These are phyloP conservation scores for Daubentonia madagascariensis DNA, from an alignment of 2,113 vertebrate genomes.

Conservation along the genomic window DNA sequence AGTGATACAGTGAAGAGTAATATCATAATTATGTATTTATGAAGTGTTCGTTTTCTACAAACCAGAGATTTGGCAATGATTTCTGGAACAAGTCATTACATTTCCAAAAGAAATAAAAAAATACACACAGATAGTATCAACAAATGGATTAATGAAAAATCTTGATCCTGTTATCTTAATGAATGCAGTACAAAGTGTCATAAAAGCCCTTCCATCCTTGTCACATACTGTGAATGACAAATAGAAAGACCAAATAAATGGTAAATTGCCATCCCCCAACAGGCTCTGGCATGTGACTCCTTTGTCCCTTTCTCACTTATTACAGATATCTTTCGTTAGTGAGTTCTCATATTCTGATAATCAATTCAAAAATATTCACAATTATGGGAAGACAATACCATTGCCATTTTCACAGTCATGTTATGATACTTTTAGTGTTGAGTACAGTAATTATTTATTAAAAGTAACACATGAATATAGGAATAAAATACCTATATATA, in stretches of 20 bases:
- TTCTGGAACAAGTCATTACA: constrained; percentile 59
- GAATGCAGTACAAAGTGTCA: background rate
- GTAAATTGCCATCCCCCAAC: background rate
- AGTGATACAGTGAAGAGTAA: constrained; percentile 61
- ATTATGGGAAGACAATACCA: background rate
- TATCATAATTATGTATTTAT: constrained; percentile 66
- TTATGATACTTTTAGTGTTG: background rate
- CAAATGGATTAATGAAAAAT: constrained; percentile 44
- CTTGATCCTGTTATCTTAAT: constrained; percentile 49
- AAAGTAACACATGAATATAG: constrained; percentile 49
- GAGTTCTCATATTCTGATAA: background rate
- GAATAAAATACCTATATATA: constrained; percentile 64
- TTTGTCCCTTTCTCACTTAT: background rate
- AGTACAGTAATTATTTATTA: constrained; percentile 60
- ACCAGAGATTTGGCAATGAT: constrained; percentile 50
- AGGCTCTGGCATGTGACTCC: background rate
- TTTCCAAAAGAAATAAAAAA: constrained; percentile 66
- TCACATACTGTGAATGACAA: constrained; percentile 13
- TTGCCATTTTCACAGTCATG: background rate
- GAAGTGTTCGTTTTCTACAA: constrained; percentile 63
- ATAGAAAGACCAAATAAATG: constrained; percentile 10
- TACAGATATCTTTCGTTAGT: background rate
- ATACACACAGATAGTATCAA: constrained; percentile 1
- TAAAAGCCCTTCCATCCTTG: background rate
- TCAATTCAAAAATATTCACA: background rate